phyloP scores from a whole-genome alignment of 2,113 vertebrate species.

The Sylvietta virens region DNA sequence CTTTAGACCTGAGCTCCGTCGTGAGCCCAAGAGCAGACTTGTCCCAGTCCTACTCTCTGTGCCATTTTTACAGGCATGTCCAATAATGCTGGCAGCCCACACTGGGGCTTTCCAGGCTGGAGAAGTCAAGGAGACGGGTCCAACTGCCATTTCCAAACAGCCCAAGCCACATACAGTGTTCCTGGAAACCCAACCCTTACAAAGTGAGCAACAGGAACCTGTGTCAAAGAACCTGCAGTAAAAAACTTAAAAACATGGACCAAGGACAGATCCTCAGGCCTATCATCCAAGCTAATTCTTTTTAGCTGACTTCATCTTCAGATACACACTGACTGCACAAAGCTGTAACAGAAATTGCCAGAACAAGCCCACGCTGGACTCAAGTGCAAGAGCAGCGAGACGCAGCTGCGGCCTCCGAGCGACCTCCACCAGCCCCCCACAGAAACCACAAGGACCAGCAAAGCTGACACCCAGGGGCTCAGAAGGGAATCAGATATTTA shows the following conservation, averaged over 20 bases:
- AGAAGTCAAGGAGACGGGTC: fast-evolving
- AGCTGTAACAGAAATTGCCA: not conserved
- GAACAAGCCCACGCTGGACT: not conserved
- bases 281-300: not conserved
- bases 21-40: not conserved
- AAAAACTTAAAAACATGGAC: not conserved
- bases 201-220: not conserved
- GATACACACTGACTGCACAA: not conserved
- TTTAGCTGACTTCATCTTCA: not conserved
- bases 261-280: not conserved
- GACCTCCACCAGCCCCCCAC: not conserved
- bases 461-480: conserved; percentile 23
- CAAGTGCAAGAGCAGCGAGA: not conserved
- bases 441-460: conserved; percentile 13
- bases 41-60: not conserved
- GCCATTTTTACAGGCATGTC: not conserved
- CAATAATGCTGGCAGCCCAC: not conserved
- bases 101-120: not conserved
- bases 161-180: not conserved
- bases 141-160: not conserved
- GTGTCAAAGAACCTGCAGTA: not conserved
- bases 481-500: conserved; percentile 59
- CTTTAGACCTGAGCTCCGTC: not conserved
- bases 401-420: not conserved
- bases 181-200: not conserved